Evolutionary conservation across 35 echinoderm and acorn worm species (phyloP).

Genomic region (Lytechinus variegatus): DNA sequence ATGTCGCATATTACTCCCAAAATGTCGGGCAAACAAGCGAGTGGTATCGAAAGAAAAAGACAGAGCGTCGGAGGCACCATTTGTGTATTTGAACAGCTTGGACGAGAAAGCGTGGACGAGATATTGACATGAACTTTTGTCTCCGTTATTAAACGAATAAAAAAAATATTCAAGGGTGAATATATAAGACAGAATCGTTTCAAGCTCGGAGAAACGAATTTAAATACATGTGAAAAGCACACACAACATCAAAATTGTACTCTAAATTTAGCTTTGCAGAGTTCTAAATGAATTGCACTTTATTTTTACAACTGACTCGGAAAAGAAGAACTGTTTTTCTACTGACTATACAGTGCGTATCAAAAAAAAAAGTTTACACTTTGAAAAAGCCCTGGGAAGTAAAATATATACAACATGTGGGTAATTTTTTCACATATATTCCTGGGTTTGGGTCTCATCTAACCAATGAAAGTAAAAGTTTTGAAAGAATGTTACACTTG

Average conservation of each 20-base stretch:
- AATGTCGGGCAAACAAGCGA: background rate
- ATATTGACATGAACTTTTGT: background rate
- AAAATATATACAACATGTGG: too few species aligned
- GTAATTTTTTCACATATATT: too few species aligned
- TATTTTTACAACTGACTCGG: background rate
- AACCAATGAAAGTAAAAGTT: too few species aligned
- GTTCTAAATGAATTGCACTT: background rate
- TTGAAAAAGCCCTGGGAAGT: too few species aligned
- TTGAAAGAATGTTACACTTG: too few species aligned
- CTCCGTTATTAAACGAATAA: background rate
- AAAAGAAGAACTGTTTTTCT: background rate
- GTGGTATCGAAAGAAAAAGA: background rate
- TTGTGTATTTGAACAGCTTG: background rate
- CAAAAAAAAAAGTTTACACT: too few species aligned
- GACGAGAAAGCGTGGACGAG: background rate
- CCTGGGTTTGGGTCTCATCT: too few species aligned
- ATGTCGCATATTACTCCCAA: background rate
- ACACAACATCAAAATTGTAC: background rate
- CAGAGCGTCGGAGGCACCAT: background rate
- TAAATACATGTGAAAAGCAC: background rate
- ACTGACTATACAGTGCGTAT: too few species aligned
- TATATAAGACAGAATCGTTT: background rate
- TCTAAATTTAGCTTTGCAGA: background rate
- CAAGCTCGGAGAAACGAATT: background rate
- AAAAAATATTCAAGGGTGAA: too few species aligned